These are phyloP conservation scores for Oscheius myriophilus DNA, from an alignment of 2,888 invertebrate genomes.

Conservation along the genomic window DNA sequence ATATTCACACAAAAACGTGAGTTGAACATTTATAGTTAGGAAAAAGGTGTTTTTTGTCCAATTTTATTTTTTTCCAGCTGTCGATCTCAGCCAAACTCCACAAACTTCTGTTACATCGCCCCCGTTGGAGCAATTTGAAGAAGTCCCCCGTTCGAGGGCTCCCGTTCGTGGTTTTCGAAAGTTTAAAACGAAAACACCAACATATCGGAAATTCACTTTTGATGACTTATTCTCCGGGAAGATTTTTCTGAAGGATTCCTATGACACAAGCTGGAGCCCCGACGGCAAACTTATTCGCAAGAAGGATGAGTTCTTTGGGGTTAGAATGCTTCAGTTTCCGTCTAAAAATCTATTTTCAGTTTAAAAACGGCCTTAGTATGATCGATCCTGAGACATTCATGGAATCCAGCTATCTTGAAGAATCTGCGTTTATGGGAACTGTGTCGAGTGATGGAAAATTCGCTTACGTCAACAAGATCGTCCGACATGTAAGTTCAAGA, in stretches of 20 bases:
- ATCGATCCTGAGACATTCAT: constrained; percentile 18
- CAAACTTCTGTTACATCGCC: not conserved
- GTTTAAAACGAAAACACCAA: constrained; percentile 11
- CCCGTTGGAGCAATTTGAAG: constrained; percentile 5
- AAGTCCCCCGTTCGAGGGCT: not conserved
- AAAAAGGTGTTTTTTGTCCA: too few species aligned
- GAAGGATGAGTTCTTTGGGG: constrained; percentile 33
- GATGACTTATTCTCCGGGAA: constrained; percentile 47
- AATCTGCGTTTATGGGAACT: constrained; percentile 17
- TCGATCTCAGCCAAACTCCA: constrained; percentile 32
- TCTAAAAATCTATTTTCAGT: not conserved
- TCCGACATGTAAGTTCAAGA: constrained; percentile 32
- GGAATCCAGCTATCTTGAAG: constrained; percentile 21
- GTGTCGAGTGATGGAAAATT: constrained; percentile 39
- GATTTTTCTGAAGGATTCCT: constrained; percentile 35
- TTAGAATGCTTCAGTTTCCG: not conserved
- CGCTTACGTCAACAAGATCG: constrained; percentile 29
- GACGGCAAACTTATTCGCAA: constrained; percentile 42
- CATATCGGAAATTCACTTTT: constrained; percentile 42
- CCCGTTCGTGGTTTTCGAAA: constrained; percentile 23
- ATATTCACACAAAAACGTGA: constrained; percentile 48
- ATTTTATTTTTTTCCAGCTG: constrained; percentile 35
- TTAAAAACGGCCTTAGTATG: constrained; percentile 10
- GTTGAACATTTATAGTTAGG: constrained; percentile 17
- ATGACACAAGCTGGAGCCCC: constrained; percentile 36